Conservation (phyloP, 2,113 vertebrate species). For the Lophotis ruficrista region DNA sequence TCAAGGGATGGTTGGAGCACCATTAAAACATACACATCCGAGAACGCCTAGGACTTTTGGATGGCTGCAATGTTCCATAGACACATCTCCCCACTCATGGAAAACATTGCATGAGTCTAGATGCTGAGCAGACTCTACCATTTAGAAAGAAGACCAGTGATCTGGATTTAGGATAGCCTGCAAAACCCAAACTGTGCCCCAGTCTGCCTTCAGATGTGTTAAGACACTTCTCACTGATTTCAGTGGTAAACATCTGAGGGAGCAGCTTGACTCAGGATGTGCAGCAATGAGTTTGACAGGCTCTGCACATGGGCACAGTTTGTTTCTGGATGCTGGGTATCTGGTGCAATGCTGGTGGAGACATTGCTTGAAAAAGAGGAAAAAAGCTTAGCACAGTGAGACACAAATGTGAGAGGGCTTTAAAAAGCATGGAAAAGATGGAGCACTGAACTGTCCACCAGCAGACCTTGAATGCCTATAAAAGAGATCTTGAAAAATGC, state of each 20-base stretch:
- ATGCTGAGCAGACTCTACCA: background rate
- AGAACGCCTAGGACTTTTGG: background rate
- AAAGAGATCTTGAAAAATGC: background rate
- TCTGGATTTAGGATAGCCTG: background rate
- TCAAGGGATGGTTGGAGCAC: background rate
- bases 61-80: background rate
- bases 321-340: background rate
- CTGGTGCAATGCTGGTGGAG: background rate
- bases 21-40: background rate
- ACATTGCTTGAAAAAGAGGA: background rate
- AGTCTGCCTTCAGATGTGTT: background rate
- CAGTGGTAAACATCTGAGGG: background rate
- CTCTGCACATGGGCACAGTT: background rate
- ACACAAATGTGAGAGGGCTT: background rate
- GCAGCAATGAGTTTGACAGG: background rate
- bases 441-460: background rate
- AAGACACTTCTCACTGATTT: background rate
- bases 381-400: background rate
- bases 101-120: background rate
- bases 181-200: background rate
- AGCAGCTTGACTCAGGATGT: background rate
- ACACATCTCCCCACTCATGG: background rate
- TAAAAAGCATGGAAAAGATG: background rate
- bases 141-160: background rate
- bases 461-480: background rate